A percentile compares a stretch with the other conserved stretches of the same genome.
Evolutionary conservation across 2,113 vertebrate species (phyloP).

Genomic region (Siphamia tubifer): DNA sequence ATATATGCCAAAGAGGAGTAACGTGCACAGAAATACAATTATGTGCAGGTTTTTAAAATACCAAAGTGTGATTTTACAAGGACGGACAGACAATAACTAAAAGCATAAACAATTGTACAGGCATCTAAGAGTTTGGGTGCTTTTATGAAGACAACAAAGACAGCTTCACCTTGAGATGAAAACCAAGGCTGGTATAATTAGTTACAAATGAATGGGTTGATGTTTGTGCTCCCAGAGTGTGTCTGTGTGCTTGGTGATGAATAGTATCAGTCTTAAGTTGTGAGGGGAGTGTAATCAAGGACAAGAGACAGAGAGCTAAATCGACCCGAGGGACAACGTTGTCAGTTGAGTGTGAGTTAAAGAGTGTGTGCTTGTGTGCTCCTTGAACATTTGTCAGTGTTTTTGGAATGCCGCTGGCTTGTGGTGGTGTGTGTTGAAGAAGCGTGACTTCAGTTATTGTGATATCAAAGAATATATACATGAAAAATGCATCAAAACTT

Average conservation of each 20-base stretch:
- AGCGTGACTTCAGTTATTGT: not conserved
- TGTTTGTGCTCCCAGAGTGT: conserved; percentile 33
- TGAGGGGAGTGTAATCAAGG: conserved; percentile 62
- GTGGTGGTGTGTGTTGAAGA: not conserved
- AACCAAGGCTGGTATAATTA: conserved; percentile 62
- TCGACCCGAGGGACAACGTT: conserved; percentile 35
- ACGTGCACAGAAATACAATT: not conserved
- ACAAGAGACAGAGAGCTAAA: conserved; percentile 60
- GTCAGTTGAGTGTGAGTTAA: conserved; percentile 19
- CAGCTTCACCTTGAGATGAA: conserved; percentile 66
- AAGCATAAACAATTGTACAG: not conserved
- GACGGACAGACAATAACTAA: not conserved
- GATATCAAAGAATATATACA: no score
- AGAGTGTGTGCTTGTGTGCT: conserved; percentile 1
- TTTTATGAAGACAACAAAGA: conserved; percentile 35
- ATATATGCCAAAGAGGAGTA: not conserved
- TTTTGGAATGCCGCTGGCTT: not conserved
- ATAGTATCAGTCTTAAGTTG: conserved; percentile 43
- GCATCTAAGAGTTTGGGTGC: not conserved
- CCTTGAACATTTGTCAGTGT: not conserved
- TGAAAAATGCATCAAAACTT: not conserved
- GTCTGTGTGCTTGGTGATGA: conserved; percentile 37
- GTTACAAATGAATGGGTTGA: conserved; percentile 65
- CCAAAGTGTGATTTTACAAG: not conserved
- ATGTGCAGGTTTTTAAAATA: not conserved